phyloP scores from a whole-genome alignment of 2,113 vertebrate species.

The Eubucco bourcierii region DNA sequence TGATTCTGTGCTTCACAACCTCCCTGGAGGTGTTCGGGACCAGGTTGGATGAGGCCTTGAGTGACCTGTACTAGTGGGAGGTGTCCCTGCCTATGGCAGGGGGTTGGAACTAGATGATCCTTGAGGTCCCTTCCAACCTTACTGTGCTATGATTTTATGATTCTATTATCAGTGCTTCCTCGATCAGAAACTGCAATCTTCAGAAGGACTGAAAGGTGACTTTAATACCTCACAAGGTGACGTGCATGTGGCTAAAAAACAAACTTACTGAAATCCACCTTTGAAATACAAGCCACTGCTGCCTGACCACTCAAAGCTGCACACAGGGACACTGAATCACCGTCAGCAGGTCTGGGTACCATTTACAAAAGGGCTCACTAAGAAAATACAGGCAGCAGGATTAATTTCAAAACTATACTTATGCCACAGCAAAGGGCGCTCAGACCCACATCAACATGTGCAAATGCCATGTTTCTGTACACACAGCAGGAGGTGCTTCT shows the following conservation, averaged over 20 bases:
- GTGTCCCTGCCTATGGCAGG: too few relatives aligned
- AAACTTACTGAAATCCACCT: neutral
- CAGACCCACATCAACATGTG: neutral
- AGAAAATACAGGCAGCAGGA: neutral
- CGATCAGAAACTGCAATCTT: neutral
- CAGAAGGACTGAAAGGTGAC: neutral
- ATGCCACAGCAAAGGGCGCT: neutral
- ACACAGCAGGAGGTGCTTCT: neutral
- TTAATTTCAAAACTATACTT: neutral
- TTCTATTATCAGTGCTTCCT: neutral
- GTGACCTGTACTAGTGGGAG: too few relatives aligned
- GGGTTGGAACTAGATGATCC: too few relatives aligned
- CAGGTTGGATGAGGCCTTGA: too few relatives aligned
- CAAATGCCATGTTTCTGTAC: neutral
- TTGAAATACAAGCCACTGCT: neutral
- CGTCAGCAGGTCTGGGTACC: neutral
- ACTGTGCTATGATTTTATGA: too few relatives aligned
- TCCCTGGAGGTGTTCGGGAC: too few relatives aligned
- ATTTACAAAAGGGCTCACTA: neutral
- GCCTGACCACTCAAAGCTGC: neutral
- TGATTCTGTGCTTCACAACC: too few relatives aligned
- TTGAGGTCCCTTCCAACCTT: too few relatives aligned
- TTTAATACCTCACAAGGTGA: constrained; percentile 27
- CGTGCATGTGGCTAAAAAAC: neutral
- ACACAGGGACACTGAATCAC: fast-evolving